Conservation (phyloP, 2,113 vertebrate genomes). For the Deroptyus accipitrinus region DNA sequence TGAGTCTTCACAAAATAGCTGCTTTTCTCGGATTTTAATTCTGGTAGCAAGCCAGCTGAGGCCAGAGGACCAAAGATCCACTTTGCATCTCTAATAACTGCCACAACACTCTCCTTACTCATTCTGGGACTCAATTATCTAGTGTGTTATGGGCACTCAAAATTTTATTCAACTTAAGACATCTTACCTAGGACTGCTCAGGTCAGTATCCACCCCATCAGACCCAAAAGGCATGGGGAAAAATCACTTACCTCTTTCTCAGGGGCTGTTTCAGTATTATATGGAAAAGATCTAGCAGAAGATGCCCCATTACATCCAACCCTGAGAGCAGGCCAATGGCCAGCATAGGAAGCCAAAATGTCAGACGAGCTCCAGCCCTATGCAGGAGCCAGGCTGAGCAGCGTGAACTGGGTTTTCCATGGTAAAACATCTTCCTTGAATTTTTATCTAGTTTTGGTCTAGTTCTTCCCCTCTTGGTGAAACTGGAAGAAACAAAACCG, state of each 20-base stretch:
- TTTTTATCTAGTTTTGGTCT: background rate
- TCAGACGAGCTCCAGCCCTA: background rate
- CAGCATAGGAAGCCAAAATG: background rate
- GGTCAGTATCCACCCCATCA: background rate
- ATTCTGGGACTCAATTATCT: background rate
- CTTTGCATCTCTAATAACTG: background rate
- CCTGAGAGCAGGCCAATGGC: background rate
- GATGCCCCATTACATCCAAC: accelerated
- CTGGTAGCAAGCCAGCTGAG: background rate
- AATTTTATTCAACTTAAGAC: background rate
- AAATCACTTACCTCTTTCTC: background rate
- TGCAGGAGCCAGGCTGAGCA: background rate
- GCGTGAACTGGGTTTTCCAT: background rate
- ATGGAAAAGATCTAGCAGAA: background rate
- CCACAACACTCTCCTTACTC: background rate
- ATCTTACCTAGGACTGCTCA: background rate
- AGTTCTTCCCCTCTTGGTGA: background rate
- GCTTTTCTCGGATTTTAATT: background rate
- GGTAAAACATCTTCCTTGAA: background rate
- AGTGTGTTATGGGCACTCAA: background rate
- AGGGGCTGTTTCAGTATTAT: background rate
- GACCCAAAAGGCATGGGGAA: background rate
- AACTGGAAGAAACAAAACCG: background rate
- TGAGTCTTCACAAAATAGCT: background rate
- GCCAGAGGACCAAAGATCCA: background rate